These are phyloP conservation scores for Oligia latruncula DNA, from an alignment of 2,888 invertebrate species.

Conservation along the genomic window DNA sequence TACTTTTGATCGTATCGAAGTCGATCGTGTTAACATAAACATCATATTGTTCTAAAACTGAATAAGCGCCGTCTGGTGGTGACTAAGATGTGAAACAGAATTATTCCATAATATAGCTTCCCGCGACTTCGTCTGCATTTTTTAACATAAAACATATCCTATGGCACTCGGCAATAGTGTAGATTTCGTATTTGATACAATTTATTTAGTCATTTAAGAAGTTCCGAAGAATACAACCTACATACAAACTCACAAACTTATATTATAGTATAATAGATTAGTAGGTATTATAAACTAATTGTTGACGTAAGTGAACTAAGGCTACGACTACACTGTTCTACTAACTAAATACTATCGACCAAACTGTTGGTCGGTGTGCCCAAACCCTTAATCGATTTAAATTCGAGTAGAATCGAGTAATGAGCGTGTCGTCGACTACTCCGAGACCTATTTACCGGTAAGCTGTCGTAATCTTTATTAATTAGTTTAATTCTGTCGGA, in stretches of 20 bases:
- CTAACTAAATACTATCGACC: not conserved
- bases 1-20: not conserved
- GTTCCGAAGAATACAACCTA: too few relatives aligned
- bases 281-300: not conserved
- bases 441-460: slow-evolving; percentile 70
- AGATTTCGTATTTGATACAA: too few relatives aligned
- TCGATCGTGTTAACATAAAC: not conserved
- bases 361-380: slow-evolving; percentile 6
- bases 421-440: slow-evolving; percentile 71
- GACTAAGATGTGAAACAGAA: not conserved
- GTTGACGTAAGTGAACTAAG: not conserved
- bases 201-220: too few relatives aligned
- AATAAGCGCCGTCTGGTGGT: not conserved
- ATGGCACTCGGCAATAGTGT: not conserved
- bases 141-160: not conserved
- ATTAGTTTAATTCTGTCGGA: slow-evolving; percentile 77
- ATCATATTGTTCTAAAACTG: not conserved
- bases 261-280: not conserved
- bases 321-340: not conserved
- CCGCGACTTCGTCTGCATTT: too few relatives aligned
- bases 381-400: slow-evolving; percentile 37
- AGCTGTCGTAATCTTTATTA: slow-evolving; percentile 79
- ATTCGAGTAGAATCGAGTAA: slow-evolving; percentile 67
- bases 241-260: not conserved
- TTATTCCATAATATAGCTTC: not conserved